Base-by-base conservation (phyloP, 2,797 vertebrate genomes). In the Rhodeus uyekii region DNA sequence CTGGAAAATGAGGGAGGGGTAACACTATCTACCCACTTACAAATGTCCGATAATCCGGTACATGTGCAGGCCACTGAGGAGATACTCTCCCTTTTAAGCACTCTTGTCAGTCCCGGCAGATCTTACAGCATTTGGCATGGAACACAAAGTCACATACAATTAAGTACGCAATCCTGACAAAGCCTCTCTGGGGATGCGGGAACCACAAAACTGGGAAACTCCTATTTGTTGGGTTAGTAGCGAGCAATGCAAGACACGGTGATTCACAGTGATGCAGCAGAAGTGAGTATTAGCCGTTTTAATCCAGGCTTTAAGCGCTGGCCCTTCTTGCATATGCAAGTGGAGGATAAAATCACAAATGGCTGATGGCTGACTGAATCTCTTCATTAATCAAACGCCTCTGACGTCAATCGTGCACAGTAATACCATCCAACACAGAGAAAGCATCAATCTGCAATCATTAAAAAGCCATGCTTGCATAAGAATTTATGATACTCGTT, bases 241-340 rank as follows among this genome's bases (percentile, higher is more conserved):
- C 16, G 19, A 65, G 53, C 58, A 85, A 86, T 4, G 22, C 76
- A 86, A 81, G 86, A 83, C 87, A 84, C 71, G 72, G 76, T 83
- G 64, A 74, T 80, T 75, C 76, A 81, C 67, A 77, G 81, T 87
- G 78, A 88, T 90, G 85, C 81, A 87, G 89, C 90, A 89, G 80
- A 87, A 87, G 86, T 82, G n/a, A 81, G 86, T 84, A 89, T 90
- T 88, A 88, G 89, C 90, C 39, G 7, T 89, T 90, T 88, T 88
- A 89, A 90, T 90, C 89, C 87, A 46, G 87, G 83, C 80, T 79
- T 87, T 82, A 67, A 82, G 67, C 46, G 65, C 50, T 78, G 87
- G 83, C 73, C 74, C 2, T 83, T 78, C 64, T 84, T 84, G 38
- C 65, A 67, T 55, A 83, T 74, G 80, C 76, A 46, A 55, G 58